Evolutionary conservation across 2,113 vertebrate genomes (phyloP).

Genomic region (Halcyon malimbica): DNA sequence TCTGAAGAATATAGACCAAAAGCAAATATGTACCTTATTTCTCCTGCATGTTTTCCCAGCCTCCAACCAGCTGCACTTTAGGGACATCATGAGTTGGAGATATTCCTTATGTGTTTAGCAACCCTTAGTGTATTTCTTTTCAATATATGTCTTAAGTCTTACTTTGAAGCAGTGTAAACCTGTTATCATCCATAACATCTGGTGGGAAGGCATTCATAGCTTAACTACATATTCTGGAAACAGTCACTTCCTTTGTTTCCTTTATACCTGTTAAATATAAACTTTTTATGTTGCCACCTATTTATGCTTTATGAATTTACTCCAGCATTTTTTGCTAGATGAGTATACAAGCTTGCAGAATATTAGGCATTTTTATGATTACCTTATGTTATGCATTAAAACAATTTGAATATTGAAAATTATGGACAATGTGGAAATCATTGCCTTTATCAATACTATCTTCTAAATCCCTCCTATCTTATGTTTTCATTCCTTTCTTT

Average conservation of each 20-base stretch:
- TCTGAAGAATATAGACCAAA: background rate
- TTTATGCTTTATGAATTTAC: background rate
- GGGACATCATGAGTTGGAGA: background rate
- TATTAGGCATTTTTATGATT: background rate
- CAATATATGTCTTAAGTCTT: background rate
- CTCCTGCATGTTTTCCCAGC: background rate
- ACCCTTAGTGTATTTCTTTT: background rate
- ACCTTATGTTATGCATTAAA: background rate
- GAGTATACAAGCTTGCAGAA: background rate
- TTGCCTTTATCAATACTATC: background rate
- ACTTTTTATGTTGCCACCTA: background rate
- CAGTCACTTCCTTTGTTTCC: background rate
- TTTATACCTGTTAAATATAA: background rate
- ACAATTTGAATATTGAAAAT: background rate
- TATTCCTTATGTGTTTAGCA: background rate
- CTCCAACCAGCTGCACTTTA: background rate
- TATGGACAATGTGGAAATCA: accelerated
- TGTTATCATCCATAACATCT: background rate
- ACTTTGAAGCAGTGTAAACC: background rate
- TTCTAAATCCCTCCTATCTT: background rate
- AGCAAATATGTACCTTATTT: background rate
- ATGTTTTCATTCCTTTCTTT: background rate
- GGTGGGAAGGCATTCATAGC: background rate
- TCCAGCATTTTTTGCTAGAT: background rate
- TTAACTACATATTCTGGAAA: background rate